Conservation (phyloP, 1,140 invertebrate species). For the Geopemphigus sp. region DNA sequence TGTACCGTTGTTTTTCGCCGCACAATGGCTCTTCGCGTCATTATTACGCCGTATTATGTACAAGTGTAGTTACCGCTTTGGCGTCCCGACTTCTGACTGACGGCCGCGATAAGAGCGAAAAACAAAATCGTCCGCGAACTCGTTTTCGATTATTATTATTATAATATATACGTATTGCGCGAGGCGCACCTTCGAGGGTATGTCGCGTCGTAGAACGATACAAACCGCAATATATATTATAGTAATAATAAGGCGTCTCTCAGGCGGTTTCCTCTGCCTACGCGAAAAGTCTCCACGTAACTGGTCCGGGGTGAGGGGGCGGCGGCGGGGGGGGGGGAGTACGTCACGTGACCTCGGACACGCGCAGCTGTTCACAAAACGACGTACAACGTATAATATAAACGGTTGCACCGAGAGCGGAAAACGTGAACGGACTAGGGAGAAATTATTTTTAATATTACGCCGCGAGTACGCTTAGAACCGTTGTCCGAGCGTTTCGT, state of each 20-base stretch:
- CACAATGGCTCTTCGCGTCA: too few relatives aligned
- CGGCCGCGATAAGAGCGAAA: background rate
- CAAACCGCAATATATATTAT: background rate
- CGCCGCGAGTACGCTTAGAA: too few relatives aligned
- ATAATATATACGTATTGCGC: background rate
- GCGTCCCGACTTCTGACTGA: background rate
- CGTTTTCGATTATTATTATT: background rate
- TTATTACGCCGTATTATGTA: too few relatives aligned
- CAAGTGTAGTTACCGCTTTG: background rate
- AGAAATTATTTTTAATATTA: too few relatives aligned
- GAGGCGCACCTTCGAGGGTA: too few relatives aligned
- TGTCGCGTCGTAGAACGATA: background rate
- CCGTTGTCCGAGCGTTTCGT: too few relatives aligned
- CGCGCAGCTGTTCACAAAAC: constrained; percentile 7
- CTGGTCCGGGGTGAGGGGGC: too few relatives aligned
- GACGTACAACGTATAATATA: too few relatives aligned
- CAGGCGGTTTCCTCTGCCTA: constrained; percentile 2
- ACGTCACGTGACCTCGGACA: background rate
- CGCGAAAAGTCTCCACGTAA: background rate
- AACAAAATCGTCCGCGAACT: background rate
- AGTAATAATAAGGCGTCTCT: background rate
- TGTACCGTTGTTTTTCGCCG: too few relatives aligned
- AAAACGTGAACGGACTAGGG: too few relatives aligned
- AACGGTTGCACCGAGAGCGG: too few relatives aligned
- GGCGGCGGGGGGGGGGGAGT: too few relatives aligned